phyloP scores from a whole-genome alignment of 2,888 invertebrate species.

The Agrypnus murinus region DNA sequence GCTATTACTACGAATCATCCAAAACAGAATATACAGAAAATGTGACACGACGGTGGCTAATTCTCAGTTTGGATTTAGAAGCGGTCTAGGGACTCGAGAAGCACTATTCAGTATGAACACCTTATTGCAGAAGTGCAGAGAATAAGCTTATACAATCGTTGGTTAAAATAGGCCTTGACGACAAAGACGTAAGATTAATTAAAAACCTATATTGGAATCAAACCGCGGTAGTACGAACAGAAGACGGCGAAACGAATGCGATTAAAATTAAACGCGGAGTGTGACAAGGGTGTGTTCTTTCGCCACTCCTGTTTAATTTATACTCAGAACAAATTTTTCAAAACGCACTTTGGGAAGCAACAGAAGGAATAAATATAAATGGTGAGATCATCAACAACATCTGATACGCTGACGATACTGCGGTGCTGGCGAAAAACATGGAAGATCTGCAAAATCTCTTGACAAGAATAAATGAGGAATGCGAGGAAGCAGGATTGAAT shows the following conservation, averaged over 20 bases:
- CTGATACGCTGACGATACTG: too few species aligned
- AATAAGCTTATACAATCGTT: not conserved
- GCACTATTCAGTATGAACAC: not conserved
- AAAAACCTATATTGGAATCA: not conserved
- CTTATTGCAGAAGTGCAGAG: not conserved
- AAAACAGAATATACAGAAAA: too few species aligned
- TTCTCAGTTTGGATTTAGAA: too few species aligned
- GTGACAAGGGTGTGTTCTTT: too few species aligned
- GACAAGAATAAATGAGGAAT: conserved; percentile 15
- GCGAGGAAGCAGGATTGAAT: conserved; percentile 30
- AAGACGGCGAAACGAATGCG: not conserved
- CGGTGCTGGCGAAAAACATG: too few species aligned
- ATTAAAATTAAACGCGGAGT: not conserved
- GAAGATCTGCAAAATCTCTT: conserved; percentile 2
- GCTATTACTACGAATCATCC: too few species aligned
- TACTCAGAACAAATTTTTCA: not conserved
- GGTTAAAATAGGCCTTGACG: not conserved
- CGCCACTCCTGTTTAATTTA: too few species aligned
- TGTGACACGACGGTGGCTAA: not conserved
- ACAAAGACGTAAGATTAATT: too few species aligned
- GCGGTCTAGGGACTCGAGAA: not conserved
- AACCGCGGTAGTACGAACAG: not conserved
- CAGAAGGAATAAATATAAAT: too few species aligned
- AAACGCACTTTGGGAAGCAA: too few species aligned
- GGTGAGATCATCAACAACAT: too few species aligned